phyloP scores from a whole-genome alignment of 2,888 invertebrate species.

The Orgyia antiqua region DNA sequence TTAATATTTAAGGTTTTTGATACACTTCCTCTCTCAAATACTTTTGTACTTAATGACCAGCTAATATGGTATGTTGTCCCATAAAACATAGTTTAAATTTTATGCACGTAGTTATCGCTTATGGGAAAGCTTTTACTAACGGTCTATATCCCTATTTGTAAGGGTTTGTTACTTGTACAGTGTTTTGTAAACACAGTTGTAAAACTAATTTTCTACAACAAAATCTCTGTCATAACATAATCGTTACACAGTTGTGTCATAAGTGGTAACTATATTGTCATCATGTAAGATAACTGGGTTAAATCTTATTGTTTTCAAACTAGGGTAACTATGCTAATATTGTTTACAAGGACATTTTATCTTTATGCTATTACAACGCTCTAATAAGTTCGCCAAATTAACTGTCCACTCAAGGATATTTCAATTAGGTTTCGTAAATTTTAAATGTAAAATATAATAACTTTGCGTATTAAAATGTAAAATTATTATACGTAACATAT shows the following conservation, averaged over 20 bases:
- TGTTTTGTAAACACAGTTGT: slow-evolving; percentile 52
- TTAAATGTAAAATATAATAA: slow-evolving; percentile 5
- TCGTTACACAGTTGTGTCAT: slow-evolving; percentile 28
- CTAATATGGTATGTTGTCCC: slow-evolving; percentile 44
- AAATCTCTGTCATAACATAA: slow-evolving; percentile 22
- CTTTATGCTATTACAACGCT: slow-evolving; percentile 6
- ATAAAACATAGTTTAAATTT: slow-evolving; percentile 48
- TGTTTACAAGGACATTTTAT: slow-evolving; percentile 18
- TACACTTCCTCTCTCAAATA: slow-evolving; percentile 60
- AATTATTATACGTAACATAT: not conserved
- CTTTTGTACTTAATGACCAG: slow-evolving; percentile 42
- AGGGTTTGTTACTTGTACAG: slow-evolving; percentile 18
- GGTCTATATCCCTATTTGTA: slow-evolving; percentile 40
- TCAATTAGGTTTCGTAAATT: slow-evolving; percentile 16
- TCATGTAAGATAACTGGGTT: slow-evolving; percentile 20
- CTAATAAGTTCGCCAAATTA: slow-evolving; percentile 17
- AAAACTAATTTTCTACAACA: slow-evolving; percentile 20
- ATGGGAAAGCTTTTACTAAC: slow-evolving; percentile 54
- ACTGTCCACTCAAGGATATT: slow-evolving; percentile 15
- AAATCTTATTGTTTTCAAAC: slow-evolving; percentile 24
- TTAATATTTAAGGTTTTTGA: slow-evolving; percentile 53
- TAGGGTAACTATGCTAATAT: slow-evolving; percentile 13
- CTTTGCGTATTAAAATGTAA: too few species aligned
- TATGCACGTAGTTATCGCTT: slow-evolving; percentile 49
- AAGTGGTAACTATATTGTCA: slow-evolving; percentile 27